A percentile compares a stretch with the other conserved stretches of the same genome.
These are phyloP conservation scores for Mechanitis mazaeus DNA, from an alignment of 2,888 invertebrate genomes.

Conservation along the genomic window DNA sequence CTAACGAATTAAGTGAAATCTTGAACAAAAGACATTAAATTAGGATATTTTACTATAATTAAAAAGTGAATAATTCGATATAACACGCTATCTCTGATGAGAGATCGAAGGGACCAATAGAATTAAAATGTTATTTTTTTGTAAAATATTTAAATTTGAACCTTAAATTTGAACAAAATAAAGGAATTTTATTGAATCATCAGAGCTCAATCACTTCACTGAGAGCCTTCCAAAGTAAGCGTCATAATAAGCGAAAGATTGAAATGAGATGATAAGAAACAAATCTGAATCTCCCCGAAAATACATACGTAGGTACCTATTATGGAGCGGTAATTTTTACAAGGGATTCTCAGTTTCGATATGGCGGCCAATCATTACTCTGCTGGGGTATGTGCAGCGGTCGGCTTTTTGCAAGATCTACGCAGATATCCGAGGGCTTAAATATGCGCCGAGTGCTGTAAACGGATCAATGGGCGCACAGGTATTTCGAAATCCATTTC, in stretches of 20 bases:
- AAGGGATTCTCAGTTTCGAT: constrained; percentile 70
- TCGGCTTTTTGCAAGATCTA: constrained; percentile 62
- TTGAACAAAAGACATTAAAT: no score
- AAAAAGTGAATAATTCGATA: no score
- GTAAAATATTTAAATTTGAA: constrained; percentile 47
- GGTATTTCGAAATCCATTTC: constrained; percentile 44
- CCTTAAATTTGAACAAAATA: constrained; percentile 36
- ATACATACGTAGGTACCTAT: constrained; percentile 64
- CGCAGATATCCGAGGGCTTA: constrained; percentile 55
- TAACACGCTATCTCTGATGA: no score
- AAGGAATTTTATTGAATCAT: constrained; percentile 46
- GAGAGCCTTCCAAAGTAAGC: constrained; percentile 25
- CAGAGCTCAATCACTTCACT: constrained; percentile 54
- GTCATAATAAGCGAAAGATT: constrained; percentile 68
- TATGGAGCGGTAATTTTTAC: constrained; percentile 68
- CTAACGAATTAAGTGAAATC: no score
- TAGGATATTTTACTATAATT: no score
- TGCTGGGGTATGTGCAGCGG: constrained; percentile 47
- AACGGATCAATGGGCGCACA: constrained; percentile 55
- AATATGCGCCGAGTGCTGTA: constrained; percentile 52
- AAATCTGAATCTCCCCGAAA: constrained; percentile 73
- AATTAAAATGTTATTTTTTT: neutral
- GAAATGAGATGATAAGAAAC: constrained; percentile 67
- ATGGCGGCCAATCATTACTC: constrained; percentile 69
- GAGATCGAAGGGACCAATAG: no score